Percentiles rank a stretch among this genome's conserved stretches.
These are phyloP conservation scores for Eurystomus glaucurus DNA, from an alignment of 2,797 vertebrate species.

Conservation along the genomic window DNA sequence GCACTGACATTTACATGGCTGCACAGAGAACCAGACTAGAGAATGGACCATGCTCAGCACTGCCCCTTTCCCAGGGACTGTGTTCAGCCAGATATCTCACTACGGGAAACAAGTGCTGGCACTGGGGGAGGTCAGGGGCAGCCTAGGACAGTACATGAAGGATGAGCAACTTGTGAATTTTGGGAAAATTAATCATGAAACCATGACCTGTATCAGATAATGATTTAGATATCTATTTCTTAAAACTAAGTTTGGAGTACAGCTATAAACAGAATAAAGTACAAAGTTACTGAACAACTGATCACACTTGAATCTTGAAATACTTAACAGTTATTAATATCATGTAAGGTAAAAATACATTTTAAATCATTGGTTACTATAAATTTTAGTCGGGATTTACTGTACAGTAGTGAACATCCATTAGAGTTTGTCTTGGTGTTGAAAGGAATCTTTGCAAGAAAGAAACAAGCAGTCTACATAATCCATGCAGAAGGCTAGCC, in stretches of 20 bases:
- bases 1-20: not conserved
- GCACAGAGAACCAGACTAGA: not conserved
- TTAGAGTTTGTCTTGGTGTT: not conserved
- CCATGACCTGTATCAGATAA: not conserved
- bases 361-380: not conserved
- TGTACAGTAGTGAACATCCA: not conserved
- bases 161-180: not conserved
- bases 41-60: not conserved
- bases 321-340: not conserved
- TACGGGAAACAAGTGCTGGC: not conserved
- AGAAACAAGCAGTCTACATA: not conserved
- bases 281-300: not conserved
- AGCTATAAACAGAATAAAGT: not conserved
- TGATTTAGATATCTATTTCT: not conserved
- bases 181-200: not conserved
- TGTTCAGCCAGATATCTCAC: not conserved
- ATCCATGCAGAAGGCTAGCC: not conserved
- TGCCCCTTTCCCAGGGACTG: fast-evolving
- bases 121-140: not conserved
- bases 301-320: not conserved
- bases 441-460: not conserved
- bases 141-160: not conserved
- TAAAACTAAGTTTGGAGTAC: not conserved
- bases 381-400: not conserved
- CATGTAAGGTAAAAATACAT: not conserved